These are phyloP conservation scores for Chionoecetes opilio DNA, from an alignment of 1,140 invertebrate genomes.

Conservation along the genomic window DNA sequence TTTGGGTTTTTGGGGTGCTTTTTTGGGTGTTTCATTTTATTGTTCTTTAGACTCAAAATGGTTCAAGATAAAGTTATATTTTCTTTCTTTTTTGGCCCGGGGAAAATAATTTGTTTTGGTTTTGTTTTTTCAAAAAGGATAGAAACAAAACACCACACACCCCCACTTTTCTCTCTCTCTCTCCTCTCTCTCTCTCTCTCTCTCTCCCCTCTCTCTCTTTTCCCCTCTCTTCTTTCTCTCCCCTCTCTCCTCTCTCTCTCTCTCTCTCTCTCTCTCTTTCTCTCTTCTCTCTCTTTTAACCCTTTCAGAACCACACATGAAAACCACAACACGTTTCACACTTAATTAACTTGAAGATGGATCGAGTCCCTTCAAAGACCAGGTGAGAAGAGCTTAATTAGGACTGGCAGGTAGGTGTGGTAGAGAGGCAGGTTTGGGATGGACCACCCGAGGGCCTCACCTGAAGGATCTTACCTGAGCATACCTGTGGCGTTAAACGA, in stretches of 20 bases:
- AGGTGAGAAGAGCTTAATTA: background rate
- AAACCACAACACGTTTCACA: constrained; percentile 9
- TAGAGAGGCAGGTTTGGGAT: background rate
- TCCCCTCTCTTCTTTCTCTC: background rate
- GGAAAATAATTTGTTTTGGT: no score
- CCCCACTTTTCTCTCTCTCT: background rate
- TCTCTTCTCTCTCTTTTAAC: constrained; percentile 20
- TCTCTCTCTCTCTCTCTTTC: constrained; percentile 18
- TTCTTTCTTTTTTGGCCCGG: no score
- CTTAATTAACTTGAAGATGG: background rate
- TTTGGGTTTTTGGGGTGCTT: no score
- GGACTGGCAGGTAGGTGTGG: constrained; percentile 3
- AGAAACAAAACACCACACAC: no score
- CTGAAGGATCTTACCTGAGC: no score
- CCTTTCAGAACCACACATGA: background rate
- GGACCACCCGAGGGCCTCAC: no score
- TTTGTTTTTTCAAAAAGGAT: no score
- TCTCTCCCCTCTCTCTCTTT: background rate
- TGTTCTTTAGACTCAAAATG: no score
- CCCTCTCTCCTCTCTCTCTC: background rate
- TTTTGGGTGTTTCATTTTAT: no score
- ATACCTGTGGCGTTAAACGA: no score
- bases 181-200: background rate
- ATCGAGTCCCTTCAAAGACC: background rate
- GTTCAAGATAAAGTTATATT: no score